Conservation (phyloP, 2,113 vertebrate species). For the Peucedramus taeniatus region DNA sequence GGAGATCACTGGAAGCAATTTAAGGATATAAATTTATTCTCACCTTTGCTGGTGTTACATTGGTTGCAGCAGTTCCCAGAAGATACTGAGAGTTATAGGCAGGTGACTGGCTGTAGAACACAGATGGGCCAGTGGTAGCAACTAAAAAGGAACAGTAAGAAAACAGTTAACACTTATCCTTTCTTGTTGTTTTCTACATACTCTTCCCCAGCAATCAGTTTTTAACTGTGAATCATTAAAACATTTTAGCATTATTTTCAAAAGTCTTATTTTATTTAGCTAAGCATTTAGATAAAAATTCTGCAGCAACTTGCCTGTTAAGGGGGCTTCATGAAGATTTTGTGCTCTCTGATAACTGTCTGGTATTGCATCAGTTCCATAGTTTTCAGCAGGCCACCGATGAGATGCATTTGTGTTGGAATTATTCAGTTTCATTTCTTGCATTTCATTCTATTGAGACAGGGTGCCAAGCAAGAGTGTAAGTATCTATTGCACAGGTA, state of each 20-base stretch:
- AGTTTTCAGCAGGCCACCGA: constrained; percentile 84
- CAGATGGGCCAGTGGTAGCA: constrained; percentile 87
- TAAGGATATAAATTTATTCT: not conserved
- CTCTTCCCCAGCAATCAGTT: not conserved
- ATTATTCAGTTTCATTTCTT: constrained; percentile 85
- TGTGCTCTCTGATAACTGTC: constrained; percentile 86
- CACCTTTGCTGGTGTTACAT: constrained; percentile 95
- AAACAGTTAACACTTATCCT: not conserved
- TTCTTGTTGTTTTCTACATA: not conserved
- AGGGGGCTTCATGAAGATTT: constrained; percentile 85
- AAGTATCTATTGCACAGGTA: not conserved
- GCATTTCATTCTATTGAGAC: constrained; percentile 87
- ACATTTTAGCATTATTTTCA: not conserved
- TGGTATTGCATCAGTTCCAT: constrained; percentile 79
- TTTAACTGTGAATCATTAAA: not conserved
- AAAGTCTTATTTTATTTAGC: not conserved
- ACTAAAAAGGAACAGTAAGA: constrained; percentile 70
- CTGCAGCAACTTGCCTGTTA: constrained; percentile 80
- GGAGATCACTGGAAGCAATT: not conserved
- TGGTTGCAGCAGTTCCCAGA: constrained; percentile 85
- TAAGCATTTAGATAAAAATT: not conserved
- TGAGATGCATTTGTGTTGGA: constrained; percentile 75
- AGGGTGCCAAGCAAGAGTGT: not conserved
- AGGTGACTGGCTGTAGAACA: constrained; percentile 91
- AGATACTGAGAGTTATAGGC: constrained; percentile 95